Conservation (phyloP, 2,113 vertebrate genomes). For the Dipodomys stephensi region DNA sequence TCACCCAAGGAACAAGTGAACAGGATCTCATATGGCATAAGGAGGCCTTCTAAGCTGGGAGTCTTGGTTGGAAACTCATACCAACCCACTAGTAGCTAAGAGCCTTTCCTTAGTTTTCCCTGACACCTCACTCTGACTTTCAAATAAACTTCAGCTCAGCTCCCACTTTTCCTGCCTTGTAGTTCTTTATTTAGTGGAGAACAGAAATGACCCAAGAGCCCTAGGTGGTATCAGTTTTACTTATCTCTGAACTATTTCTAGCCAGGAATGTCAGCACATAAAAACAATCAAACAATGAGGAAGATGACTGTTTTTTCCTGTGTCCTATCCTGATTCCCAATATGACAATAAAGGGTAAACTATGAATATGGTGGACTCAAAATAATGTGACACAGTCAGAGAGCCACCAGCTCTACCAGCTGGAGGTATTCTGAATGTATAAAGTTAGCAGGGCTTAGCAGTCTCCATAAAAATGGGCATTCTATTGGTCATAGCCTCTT, state of each 20-base stretch:
- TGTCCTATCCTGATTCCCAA: neutral
- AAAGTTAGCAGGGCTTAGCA: neutral
- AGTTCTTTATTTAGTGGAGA: too few species aligned
- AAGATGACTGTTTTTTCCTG: neutral
- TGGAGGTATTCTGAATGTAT: neutral
- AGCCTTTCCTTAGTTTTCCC: too few species aligned
- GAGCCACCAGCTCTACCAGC: neutral
- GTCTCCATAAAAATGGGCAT: neutral
- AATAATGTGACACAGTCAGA: neutral
- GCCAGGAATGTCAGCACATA: neutral
- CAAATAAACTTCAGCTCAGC: too few species aligned
- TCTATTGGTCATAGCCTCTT: neutral
- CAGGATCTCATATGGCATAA: too few species aligned
- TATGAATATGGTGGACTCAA: slow-evolving; percentile 14
- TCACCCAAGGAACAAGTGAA: too few species aligned
- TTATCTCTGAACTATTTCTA: neutral
- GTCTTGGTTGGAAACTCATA: too few species aligned
- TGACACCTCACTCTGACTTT: too few species aligned
- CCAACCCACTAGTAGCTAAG: too few species aligned
- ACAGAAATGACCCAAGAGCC: too few species aligned
- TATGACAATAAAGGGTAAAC: neutral
- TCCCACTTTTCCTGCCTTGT: too few species aligned
- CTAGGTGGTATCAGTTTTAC: too few species aligned
- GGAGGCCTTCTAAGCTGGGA: too few species aligned
- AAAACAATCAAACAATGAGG: neutral